phyloP scores from a whole-genome alignment of 2,888 invertebrate species.

The Proisotoma minuta region DNA sequence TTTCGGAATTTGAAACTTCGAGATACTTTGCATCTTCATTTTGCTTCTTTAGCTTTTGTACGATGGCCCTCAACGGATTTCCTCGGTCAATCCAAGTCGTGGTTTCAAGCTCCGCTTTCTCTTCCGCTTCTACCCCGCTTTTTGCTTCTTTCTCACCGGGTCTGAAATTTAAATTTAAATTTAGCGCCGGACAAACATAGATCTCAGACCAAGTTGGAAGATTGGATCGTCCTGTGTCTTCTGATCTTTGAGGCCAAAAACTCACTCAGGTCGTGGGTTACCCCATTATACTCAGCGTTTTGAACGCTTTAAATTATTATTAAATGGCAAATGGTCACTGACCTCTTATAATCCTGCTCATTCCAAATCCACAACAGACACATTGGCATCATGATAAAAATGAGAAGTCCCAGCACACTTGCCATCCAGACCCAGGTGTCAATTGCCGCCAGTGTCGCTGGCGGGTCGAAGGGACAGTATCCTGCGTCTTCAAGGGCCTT shows the following conservation, averaged over 20 bases:
- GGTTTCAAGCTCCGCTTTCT: not conserved
- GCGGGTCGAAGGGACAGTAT: constrained; percentile 28
- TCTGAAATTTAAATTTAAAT: not conserved
- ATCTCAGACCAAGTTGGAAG: too few relatives aligned
- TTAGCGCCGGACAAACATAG: too few relatives aligned
- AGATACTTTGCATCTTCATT: constrained; percentile 3
- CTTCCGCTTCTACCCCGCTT: not conserved
- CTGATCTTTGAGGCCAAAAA: too few relatives aligned
- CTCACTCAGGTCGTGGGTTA: too few relatives aligned
- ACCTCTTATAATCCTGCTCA: too few relatives aligned
- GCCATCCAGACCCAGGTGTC: constrained; percentile 24
- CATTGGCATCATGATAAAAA: constrained; percentile 15
- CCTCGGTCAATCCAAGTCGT: not conserved
- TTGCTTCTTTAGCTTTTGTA: not conserved
- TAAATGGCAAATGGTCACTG: too few relatives aligned
- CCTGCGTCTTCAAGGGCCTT: not conserved
- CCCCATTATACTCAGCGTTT: too few relatives aligned
- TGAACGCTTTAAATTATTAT: too few relatives aligned
- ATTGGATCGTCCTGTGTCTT: too few relatives aligned
- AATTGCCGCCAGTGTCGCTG: not conserved
- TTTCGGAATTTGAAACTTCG: not conserved
- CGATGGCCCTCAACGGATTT: not conserved
- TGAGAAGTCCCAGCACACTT: constrained; percentile 21
- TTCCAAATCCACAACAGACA: constrained; percentile 16
- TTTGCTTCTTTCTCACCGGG: not conserved